These are phyloP conservation scores for Pteropus rufus DNA, from an alignment of 2,797 vertebrate species.

Conservation along the genomic window DNA sequence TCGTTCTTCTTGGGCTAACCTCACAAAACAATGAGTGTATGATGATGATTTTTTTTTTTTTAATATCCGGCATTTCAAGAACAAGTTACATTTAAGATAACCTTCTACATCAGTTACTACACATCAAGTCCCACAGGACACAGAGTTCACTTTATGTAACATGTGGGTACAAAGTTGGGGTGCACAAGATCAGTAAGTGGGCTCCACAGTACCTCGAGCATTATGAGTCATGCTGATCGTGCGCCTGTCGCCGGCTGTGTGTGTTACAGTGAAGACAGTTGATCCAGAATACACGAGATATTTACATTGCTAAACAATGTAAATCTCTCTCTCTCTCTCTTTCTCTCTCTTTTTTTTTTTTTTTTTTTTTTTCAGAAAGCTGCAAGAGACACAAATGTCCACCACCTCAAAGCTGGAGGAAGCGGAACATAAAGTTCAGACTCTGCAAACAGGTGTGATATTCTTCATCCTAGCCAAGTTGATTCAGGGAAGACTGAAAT, in stretches of 20 bases:
- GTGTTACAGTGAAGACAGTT: slow-evolving; percentile 14
- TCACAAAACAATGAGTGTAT: slow-evolving; percentile 81
- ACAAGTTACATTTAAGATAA: slow-evolving; percentile 74
- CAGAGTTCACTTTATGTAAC: slow-evolving; percentile 35
- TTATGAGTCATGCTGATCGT: rapidly evolving
- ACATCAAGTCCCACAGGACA: slow-evolving; percentile 53
- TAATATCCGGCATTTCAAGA: slow-evolving; percentile 76
- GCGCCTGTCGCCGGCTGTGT: slow-evolving; percentile 12
- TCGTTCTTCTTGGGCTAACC: slow-evolving; percentile 79
- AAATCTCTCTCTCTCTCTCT: slow-evolving; percentile 40
- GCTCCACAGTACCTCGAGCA: not conserved
- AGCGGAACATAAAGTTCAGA: slow-evolving; percentile 94
- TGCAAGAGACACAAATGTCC: slow-evolving; percentile 96
- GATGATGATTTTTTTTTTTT: slow-evolving; percentile 79
- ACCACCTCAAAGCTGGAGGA: slow-evolving; percentile 96
- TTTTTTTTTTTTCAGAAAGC: slow-evolving; percentile 85
- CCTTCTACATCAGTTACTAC: slow-evolving; percentile 66
- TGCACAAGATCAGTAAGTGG: slow-evolving; percentile 35
- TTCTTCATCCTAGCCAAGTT: not conserved
- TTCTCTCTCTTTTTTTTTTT: too few species aligned
- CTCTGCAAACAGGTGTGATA: slow-evolving; percentile 94
- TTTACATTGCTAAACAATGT: not conserved
- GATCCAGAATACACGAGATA: not conserved
- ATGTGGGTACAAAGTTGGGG: slow-evolving; percentile 40
- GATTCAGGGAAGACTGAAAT: not conserved